phyloP scores from a whole-genome alignment of 2,113 vertebrate genomes.

The Macquaria ambigua region DNA sequence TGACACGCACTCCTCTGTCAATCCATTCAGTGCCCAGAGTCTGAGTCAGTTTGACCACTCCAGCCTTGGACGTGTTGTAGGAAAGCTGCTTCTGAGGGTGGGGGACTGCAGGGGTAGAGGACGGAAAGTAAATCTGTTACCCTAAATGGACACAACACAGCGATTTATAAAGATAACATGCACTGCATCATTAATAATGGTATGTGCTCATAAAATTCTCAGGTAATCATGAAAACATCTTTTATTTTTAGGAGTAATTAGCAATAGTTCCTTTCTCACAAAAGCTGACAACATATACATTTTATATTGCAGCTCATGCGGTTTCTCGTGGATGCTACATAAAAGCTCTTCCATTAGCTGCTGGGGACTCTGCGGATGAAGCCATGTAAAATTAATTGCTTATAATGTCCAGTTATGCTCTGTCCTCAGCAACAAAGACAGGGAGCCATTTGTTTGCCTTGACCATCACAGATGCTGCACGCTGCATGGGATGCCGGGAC shows the following conservation, averaged over 20 bases:
- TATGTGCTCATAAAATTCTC: background rate
- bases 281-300: conserved; percentile 33
- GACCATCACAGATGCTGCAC: conserved; percentile 85
- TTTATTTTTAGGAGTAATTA: background rate
- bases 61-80: conserved; percentile 86
- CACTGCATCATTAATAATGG: conserved; percentile 4
- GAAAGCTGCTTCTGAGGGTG: conserved; percentile 89
- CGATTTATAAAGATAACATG: conserved; percentile 16
- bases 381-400: conserved; percentile 86
- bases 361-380: conserved; percentile 77
- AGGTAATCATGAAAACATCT: background rate
- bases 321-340: conserved; percentile 69
- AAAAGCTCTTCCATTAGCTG: conserved; percentile 82
- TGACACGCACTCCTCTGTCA: conserved; percentile 85
- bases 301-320: conserved; percentile 55
- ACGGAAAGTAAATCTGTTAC: background rate
- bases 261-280: conserved; percentile 9
- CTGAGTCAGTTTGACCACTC: conserved; percentile 88
- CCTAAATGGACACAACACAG: background rate
- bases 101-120: conserved; percentile 76
- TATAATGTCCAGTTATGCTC: conserved; percentile 80
- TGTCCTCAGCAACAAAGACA: conserved; percentile 83
- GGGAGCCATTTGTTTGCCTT: conserved; percentile 86
- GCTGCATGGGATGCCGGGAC: conserved; percentile 84
- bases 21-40: conserved; percentile 87